Conservation (phyloP, 2,888 invertebrate species). For the Calephelis perditalis region DNA sequence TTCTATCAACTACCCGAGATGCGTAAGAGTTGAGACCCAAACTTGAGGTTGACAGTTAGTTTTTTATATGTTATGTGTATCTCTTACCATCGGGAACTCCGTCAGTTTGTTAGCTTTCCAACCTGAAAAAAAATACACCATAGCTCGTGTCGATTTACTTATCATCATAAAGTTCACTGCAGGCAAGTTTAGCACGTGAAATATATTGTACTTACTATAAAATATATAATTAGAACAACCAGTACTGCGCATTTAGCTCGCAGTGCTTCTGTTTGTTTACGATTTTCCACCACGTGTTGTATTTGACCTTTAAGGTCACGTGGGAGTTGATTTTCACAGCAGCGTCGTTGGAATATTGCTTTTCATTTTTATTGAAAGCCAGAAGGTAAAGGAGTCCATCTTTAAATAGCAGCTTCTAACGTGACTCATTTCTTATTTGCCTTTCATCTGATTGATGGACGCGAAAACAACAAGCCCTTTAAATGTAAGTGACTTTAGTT, state of each 20-base stretch:
- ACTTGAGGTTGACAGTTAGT: too few relatives aligned
- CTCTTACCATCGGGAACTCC: too few relatives aligned
- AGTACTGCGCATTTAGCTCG: constrained; percentile 9
- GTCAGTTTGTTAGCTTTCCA: too few relatives aligned
- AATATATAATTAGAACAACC: constrained; percentile 12
- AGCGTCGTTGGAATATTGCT: not conserved
- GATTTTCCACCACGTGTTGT: constrained; percentile 29
- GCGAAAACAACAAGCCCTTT: too few relatives aligned
- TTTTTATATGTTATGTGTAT: too few relatives aligned
- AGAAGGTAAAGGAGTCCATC: not conserved
- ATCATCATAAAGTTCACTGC: not conserved
- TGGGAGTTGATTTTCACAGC: constrained; percentile 32
- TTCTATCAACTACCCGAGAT: too few relatives aligned
- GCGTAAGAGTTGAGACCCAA: too few relatives aligned
- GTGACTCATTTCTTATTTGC: not conserved
- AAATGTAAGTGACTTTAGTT: too few relatives aligned
- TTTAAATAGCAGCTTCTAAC: not conserved
- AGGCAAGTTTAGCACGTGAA: constrained; percentile 4
- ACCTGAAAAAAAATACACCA: not conserved
- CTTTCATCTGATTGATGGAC: not conserved
- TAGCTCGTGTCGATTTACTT: not conserved
- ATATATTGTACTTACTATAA: not conserved
- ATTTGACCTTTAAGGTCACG: constrained; percentile 45
- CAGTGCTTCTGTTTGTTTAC: constrained; percentile 12
- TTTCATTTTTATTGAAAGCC: not conserved